Base-by-base conservation (phyloP, 2,113 vertebrate species). In the Pipra filicauda region DNA sequence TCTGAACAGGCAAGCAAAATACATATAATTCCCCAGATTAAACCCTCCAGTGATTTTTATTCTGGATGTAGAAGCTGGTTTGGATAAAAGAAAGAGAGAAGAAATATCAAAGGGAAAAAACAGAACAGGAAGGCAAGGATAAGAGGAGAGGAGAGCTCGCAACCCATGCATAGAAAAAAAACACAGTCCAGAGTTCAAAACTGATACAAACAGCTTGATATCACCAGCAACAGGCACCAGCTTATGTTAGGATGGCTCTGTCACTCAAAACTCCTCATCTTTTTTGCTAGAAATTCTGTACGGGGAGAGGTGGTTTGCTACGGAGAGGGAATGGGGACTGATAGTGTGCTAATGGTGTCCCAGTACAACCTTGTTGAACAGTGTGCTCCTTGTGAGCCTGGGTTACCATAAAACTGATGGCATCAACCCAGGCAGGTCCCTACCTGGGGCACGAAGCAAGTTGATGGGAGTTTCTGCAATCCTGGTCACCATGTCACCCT, bases 261-360 rank as follows among this genome's bases (percentile, higher is more conserved):
- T 24, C 48, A 48, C 20, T 75, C 65, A 59, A 11, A 94, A n/a
- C 10, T n/a, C 13, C 16, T 48, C 11, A 17, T 23, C 39, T 78
- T 79, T 51, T 46, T 55, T 52, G 43, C 28, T 31, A 48, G 43
- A 9, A 70, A 12, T 43, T 67, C 31, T 43, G 10, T 8, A 9
- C n/a, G 23, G 14, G 6, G 33, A 73, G 12, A 57, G 15, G 9
- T 19, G 13, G 9, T 48, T 85, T 85, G 37, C 15, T 27, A 8
- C 20, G 21, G 20, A 39, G 12, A 2, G 6, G 2, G 4, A 2
- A 7, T 2, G 2, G 27, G n/a, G 16, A n/a, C 11, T 4, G 3
- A 2, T 39, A 11, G 9, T 8, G 11, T 77, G 17, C 43, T 65
- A 5, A 6, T 35, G 13, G 15, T 31, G 17, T n/a, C 44, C 65